Conservation (phyloP, 30 jellyfish, hydroid and myxozoan genomes). For the Chironex yamaguchii region DNA sequence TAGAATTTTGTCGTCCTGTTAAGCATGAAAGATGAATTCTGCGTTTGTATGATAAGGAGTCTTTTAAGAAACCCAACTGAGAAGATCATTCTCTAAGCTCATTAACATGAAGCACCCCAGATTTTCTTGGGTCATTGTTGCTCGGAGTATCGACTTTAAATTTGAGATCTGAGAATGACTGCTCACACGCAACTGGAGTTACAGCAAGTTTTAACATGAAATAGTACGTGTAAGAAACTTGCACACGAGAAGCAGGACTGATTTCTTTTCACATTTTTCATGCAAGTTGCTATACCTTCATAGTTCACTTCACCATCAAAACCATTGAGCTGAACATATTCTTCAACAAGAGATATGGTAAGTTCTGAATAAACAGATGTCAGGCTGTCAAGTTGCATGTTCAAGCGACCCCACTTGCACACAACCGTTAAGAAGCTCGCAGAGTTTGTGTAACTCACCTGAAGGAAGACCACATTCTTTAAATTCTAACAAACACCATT, state of each 20-base stretch:
- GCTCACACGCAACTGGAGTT: slow-evolving; percentile 25
- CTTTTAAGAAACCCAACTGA: not conserved
- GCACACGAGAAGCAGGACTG: slow-evolving; percentile 50
- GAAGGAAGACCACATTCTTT: not conserved
- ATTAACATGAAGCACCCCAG: slow-evolving; percentile 51
- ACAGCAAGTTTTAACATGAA: slow-evolving; percentile 23
- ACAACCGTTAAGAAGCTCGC: slow-evolving; percentile 1
- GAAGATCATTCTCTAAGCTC: slow-evolving; percentile 34
- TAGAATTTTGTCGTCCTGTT: too few relatives aligned
- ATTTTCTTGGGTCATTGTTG: slow-evolving; percentile 13
- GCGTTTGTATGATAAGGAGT: too few relatives aligned
- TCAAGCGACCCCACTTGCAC: slow-evolving; percentile 8
- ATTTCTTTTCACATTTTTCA: not conserved
- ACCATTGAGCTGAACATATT: slow-evolving; percentile 7
- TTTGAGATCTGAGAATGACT: slow-evolving; percentile 19
- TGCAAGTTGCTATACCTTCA: slow-evolving; percentile 15
- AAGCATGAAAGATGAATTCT: too few relatives aligned
- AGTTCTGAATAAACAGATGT: slow-evolving; percentile 2
- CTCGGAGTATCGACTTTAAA: slow-evolving; percentile 18
- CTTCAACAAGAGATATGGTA: slow-evolving; percentile 27
- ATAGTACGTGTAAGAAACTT: slow-evolving; percentile 13
- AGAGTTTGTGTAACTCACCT: slow-evolving; percentile 7
- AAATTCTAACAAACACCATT: not conserved
- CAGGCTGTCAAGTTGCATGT: slow-evolving; percentile 28
- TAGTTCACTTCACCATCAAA: slow-evolving; percentile 13